Evolutionary conservation across 2,888 invertebrate genomes (phyloP), one percentile per base, ranked within the genome.

Genomic region (Hololepta plana): DNA sequence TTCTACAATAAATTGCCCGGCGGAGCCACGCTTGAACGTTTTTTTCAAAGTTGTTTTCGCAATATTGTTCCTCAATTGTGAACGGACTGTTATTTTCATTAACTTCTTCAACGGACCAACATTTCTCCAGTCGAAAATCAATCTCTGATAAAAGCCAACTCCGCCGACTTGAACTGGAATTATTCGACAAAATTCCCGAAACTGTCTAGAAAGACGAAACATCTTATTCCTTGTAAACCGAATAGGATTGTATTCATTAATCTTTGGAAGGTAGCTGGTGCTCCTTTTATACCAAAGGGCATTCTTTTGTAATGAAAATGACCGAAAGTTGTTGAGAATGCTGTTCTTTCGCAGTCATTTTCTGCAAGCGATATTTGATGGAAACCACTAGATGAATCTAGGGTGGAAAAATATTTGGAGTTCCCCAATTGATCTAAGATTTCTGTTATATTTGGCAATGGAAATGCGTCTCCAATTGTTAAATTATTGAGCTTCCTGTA

Each of bases 191-290:
- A n/a, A n/a, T n/a, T n/a, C n/a, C n/a, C n/a, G n/a, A n/a, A n/a
- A n/a, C n/a, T n/a, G n/a, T 52, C 49, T 7, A 50, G 19, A 29
- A 46, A 53, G 1, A 47, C 42, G 10, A 50, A 39, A 26, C 45
- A 42, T 19, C 30, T 27, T 2, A 28, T 33, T 4, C 37, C 37
- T 30, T 38, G 37, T 3, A 46, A 10, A 1, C 42, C 43, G 2
- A 28, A 17, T 10, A 47, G 26, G 2, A 44, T 36, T 3, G 23
- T 28, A 14, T 46, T 40, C 43, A 46, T 47, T 19, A 43, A 15
- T 6, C 39, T 22, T 33, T 43, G 41, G 16, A 47, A 48, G 0
- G 42, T 44, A 1, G 42, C 33, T 2, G 43, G 41, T 2, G 42
- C 38, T 16, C 37, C 37, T 23, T 39, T 43, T 12, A 44, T 26